Conservation (phyloP, 2,113 vertebrate genomes). For the Rhineura floridana region DNA sequence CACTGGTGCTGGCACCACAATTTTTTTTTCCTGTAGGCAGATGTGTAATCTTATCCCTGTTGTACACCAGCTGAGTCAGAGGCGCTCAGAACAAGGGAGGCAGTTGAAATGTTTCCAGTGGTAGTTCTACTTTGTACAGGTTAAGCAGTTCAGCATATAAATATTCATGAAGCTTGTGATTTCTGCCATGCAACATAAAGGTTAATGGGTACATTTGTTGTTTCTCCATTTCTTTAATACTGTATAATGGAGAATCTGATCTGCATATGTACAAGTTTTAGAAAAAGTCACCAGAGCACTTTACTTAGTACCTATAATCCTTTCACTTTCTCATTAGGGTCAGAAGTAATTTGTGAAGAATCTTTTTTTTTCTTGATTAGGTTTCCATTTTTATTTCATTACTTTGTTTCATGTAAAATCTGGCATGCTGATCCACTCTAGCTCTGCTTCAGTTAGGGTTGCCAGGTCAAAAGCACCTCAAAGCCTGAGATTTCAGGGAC, state of each 20-base stretch:
- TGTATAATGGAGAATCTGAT: slow-evolving; percentile 57
- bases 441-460: too few relatives aligned
- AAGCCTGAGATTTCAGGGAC: too few relatives aligned
- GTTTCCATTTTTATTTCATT: slow-evolving; percentile 66
- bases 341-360: slow-evolving; percentile 55
- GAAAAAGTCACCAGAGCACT: slow-evolving; percentile 46
- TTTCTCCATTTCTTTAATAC: slow-evolving; percentile 58
- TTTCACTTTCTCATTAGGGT: slow-evolving; percentile 55
- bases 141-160: slow-evolving; percentile 65
- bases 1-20: background rate
- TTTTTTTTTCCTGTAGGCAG: too few relatives aligned
- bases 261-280: slow-evolving; percentile 27
- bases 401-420: slow-evolving; percentile 47
- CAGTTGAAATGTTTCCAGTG: slow-evolving; percentile 48
- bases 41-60: too few relatives aligned
- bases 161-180: slow-evolving; percentile 72
- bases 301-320: slow-evolving; percentile 49
- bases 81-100: slow-evolving; percentile 20
- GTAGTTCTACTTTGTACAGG: slow-evolving; percentile 33
- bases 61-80: slow-evolving; percentile 42
- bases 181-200: slow-evolving; percentile 72
- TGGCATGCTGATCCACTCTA: slow-evolving; percentile 24
- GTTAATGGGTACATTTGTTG: slow-evolving; percentile 72
- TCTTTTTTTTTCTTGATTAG: slow-evolving; percentile 42
- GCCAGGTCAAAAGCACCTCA: too few relatives aligned